Base-by-base conservation (phyloP, 2,888 invertebrate genomes). In the Ptilodon capucinus region DNA sequence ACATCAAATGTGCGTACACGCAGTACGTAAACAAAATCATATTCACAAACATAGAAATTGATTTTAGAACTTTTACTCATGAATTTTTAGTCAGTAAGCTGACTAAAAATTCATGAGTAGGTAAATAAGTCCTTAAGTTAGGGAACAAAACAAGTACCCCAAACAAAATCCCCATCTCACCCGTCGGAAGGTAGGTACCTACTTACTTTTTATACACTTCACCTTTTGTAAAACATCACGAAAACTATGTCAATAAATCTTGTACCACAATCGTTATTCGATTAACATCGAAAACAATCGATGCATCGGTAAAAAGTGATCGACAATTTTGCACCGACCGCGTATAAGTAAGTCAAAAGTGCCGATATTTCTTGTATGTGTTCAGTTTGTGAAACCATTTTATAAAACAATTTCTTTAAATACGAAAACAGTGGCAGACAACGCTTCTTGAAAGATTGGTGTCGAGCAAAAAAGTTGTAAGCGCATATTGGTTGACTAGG, bases 211-310 rank as follows among this genome's bases (percentile, higher is more conserved):
- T n/a, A n/a, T n/a, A n/a, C n/a, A n/a, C n/a, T n/a, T 44, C 9
- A 39, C 21, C n/a, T 14, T 19, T 2, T 9, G 19, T 18, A 28
- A 14, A 30, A 14, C 21, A 39, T 21, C 23, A 21, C 45, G 19
- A 48, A 51, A 51, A 30, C 44, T 34, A 50, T 51, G 54, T 46
- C 69, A 36, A 65, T 61, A 67, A 71, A 67, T 66, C 59, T 47
- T 54, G 46, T 57, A 42, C 57, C 48, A 44, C 59, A 58, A 54
- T 66, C 56, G 50, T 45, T 43, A 50, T 52, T 43, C 54, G 60
- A 73, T 77, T 72, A 70, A 62, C 76, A 76, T 74, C 64, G 65
- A 60, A 73, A 74, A 74, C 75, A 72, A 74, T 76, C 67, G 75
- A 60, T 57, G 51, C 57, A 57, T 61, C 52, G 57, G 66, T 69